phyloP scores from a whole-genome alignment of 2,888 invertebrate species.

The Linnaemya tessellans region DNA sequence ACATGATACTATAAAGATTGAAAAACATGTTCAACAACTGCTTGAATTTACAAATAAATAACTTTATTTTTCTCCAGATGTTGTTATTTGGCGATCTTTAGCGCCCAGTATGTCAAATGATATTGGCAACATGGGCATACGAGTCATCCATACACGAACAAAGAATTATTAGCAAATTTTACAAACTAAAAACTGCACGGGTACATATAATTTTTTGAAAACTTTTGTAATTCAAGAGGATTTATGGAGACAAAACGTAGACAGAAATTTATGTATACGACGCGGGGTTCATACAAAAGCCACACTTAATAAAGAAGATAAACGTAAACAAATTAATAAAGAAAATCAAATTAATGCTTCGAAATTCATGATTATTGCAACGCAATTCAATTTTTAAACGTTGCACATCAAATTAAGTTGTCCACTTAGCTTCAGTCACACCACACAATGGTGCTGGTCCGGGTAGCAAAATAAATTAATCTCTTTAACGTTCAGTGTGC shows the following conservation, averaged over 20 bases:
- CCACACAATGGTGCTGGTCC: constrained; percentile 3
- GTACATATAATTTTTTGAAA: constrained; percentile 3
- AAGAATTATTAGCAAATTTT: constrained; percentile 28
- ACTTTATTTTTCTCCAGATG: constrained; percentile 10
- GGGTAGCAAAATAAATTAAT: constrained; percentile 53
- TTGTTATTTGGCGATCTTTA: constrained; percentile 40
- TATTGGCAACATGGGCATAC: constrained; percentile 45
- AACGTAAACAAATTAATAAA: constrained; percentile 49
- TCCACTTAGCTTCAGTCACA: constrained; percentile 61
- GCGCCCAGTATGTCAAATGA: constrained; percentile 48
- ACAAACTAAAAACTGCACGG: background rate
- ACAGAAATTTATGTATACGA: background rate
- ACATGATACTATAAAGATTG: constrained; percentile 63
- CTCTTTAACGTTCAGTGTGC: constrained; percentile 22
- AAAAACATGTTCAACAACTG: constrained; percentile 58
- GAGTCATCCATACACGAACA: background rate
- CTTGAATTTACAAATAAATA: constrained; percentile 53
- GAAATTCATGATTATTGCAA: constrained; percentile 57
- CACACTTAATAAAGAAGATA: constrained; percentile 33
- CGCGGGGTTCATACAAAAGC: constrained; percentile 5
- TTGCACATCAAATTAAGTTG: constrained; percentile 67
- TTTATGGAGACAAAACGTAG: constrained; percentile 15
- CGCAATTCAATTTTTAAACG: constrained; percentile 68
- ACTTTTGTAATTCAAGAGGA: background rate
- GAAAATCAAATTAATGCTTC: constrained; percentile 59